These are phyloP conservation scores for Odontomyia ornata DNA, from an alignment of 2,888 invertebrate genomes.

Conservation along the genomic window DNA sequence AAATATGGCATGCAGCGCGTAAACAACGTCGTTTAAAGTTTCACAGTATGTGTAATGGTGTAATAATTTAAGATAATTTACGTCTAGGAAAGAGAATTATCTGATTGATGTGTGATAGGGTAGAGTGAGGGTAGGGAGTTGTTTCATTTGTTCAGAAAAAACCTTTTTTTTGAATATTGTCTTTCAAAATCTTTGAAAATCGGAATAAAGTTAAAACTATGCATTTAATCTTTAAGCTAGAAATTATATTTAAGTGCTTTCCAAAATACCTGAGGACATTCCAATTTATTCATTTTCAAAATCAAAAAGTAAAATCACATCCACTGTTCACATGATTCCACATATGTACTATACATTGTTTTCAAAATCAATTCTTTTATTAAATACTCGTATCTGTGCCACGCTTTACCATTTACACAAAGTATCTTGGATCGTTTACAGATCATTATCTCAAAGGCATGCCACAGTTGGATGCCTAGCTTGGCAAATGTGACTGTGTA, in stretches of 20 bases:
- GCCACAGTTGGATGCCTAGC: not conserved
- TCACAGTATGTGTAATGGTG: not conserved
- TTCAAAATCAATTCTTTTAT: not conserved
- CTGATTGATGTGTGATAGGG: not conserved
- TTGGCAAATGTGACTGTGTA: no score
- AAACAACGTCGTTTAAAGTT: conserved; percentile 3
- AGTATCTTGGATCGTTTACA: not conserved
- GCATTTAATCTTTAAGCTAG: no score
- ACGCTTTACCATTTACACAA: not conserved
- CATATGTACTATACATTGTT: no score
- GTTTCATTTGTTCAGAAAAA: no score
- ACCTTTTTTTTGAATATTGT: no score
- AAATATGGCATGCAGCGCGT: conserved; percentile 3
- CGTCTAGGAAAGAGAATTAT: not conserved
- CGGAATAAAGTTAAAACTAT: no score
- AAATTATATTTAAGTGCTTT: no score
- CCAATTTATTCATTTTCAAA: no score
- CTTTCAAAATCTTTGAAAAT: no score
- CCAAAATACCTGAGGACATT: no score
- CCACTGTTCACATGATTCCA: no score
- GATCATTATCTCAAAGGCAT: not conserved
- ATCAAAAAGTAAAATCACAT: no score
- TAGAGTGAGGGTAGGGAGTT: not conserved
- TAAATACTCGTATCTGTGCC: not conserved
- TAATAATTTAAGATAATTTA: not conserved